Conservation (phyloP, 2,888 invertebrate species). For the Julus scanicus region DNA sequence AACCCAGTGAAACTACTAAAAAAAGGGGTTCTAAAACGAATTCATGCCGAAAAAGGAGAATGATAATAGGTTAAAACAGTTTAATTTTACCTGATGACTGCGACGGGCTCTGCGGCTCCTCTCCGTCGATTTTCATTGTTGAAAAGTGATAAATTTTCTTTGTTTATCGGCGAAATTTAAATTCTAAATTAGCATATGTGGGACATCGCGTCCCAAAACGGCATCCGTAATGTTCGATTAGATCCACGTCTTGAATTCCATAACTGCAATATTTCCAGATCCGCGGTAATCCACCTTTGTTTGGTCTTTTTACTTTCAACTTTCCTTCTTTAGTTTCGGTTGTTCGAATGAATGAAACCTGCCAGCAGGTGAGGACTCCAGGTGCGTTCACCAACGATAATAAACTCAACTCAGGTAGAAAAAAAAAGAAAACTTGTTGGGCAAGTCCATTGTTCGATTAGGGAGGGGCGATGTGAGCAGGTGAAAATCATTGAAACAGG, state of each 20-base stretch:
- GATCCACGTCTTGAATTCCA: background rate
- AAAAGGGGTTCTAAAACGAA: background rate
- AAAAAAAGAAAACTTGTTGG: slow-evolving; percentile 5
- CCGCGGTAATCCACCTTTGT: slow-evolving; percentile 15
- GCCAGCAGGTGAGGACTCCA: slow-evolving; percentile 23
- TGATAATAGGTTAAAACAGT: background rate
- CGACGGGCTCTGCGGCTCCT: background rate
- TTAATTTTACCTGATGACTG: background rate
- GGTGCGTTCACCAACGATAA: background rate
- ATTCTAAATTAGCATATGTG: background rate
- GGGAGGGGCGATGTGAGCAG: background rate
- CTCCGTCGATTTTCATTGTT: slow-evolving; percentile 23
- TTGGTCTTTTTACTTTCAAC: background rate
- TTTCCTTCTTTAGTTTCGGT: background rate
- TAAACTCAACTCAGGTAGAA: background rate
- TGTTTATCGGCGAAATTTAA: background rate
- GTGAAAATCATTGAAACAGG: background rate
- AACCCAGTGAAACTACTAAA: no score
- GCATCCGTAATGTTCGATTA: background rate
- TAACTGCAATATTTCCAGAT: background rate
- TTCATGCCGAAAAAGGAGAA: background rate
- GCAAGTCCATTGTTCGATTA: background rate
- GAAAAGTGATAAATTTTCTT: background rate
- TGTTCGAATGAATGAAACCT: background rate
- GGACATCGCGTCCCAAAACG: background rate